phyloP scores from a whole-genome alignment of 2,888 invertebrate species.

The Tachystola acroxantha region DNA sequence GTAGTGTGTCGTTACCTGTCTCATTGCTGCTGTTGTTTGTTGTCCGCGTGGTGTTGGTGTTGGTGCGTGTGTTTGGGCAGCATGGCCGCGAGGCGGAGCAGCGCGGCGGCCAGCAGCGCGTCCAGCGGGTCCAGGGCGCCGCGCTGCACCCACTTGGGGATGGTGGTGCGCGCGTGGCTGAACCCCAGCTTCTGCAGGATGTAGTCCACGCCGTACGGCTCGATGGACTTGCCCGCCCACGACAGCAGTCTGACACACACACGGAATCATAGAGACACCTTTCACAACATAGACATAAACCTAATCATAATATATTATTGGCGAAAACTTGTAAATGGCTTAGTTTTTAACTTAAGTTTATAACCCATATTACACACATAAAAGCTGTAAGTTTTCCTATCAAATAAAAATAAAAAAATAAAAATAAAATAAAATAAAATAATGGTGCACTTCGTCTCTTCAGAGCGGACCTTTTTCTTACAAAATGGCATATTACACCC shows the following conservation, averaged over 20 bases:
- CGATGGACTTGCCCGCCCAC: constrained; percentile 97
- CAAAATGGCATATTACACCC: no score
- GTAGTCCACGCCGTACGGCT: constrained; percentile 99
- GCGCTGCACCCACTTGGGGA: constrained; percentile 99
- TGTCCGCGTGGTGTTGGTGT: constrained; percentile 7
- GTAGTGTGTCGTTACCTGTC: no score
- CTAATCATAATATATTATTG: no score
- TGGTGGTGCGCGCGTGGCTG: constrained; percentile 97
- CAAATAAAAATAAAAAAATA: no score
- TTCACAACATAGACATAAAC: background rate
- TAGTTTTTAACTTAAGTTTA: no score
- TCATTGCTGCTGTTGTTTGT: no score
- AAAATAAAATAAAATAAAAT: no score
- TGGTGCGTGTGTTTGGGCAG: constrained; percentile 42
- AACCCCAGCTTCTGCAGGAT: constrained; percentile 98
- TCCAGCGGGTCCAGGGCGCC: constrained; percentile 99
- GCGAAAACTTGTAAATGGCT: no score
- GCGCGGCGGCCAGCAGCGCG: constrained; percentile 90
- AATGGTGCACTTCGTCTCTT: no score
- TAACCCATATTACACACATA: no score
- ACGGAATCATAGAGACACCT: background rate
- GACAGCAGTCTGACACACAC: constrained; percentile 79
- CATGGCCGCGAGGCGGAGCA: constrained; percentile 82
- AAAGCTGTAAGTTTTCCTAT: no score
- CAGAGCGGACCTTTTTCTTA: no score